These are phyloP conservation scores for Syrmaticus mikado DNA, from an alignment of 2,113 vertebrate genomes.

Conservation along the genomic window DNA sequence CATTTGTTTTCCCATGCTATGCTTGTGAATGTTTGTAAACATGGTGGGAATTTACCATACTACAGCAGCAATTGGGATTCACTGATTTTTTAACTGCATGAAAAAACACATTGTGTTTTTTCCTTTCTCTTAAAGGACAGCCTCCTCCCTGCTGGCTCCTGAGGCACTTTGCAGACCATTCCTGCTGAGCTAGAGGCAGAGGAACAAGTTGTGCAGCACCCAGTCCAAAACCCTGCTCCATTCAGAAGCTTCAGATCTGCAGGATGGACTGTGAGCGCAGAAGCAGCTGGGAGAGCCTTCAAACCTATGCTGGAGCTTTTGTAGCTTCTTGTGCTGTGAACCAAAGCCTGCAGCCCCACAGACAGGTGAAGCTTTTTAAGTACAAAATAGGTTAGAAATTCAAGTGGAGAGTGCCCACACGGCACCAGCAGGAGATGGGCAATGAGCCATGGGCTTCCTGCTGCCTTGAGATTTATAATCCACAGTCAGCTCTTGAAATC, in stretches of 20 bases:
- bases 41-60: neutral
- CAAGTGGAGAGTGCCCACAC: neutral
- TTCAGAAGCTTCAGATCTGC: neutral
- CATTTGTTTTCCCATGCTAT: slow-evolving; percentile 40
- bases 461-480: neutral
- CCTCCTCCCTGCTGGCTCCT: neutral
- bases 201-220: neutral
- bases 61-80: neutral
- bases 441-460: accelerated
- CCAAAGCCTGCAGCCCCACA: neutral
- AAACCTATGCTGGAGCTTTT: neutral
- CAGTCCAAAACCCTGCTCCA: no score
- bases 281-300: neutral
- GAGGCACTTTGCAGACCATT: neutral
- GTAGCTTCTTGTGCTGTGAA: neutral
- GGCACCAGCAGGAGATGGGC: neutral
- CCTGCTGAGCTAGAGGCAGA: no score
- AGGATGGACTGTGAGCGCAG: neutral
- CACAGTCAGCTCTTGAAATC: neutral
- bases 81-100: neutral
- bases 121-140: neutral
- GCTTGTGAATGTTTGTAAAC: slow-evolving; percentile 51
- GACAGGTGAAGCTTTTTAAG: neutral
- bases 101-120: neutral
- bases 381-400: neutral